Base-by-base conservation (phyloP, 2,113 vertebrate genomes). In the Zosterops japonicus region DNA sequence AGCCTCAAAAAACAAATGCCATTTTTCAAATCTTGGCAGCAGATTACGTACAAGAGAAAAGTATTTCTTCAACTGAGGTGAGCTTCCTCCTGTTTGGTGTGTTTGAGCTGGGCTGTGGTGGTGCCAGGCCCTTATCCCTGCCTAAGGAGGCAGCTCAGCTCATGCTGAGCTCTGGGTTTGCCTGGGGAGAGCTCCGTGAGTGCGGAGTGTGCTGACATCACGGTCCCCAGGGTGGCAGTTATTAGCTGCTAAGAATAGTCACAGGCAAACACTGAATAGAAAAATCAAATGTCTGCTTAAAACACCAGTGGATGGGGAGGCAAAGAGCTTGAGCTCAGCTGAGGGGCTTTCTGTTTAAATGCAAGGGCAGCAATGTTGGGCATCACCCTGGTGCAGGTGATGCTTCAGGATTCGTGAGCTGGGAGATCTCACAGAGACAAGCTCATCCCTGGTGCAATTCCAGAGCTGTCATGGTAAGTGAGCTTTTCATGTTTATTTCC, bases 171-270 rank as follows among this genome's bases (percentile, higher is more conserved):
- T 83, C 86, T 94, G 53, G 78, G 35, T 70, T 83, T 96, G 85
- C 19, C 79, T 97, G 63, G 72, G 12, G 56, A 94, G 93, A 92
- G 92, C 92, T 91, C 82, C 6, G 1, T 85, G 59, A 94, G 96
- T 50, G 79, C 35, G 16, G 95, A 77, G 91, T 47, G 60, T 42
- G 84, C 61, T 97, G 96, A 97, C 86, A 94, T 97, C 96, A 97
- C 50, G 19, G 90, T 95, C 94, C 95, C 95, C 46, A 80, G 81
- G 82, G 91, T 95, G 95, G 75, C 96, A 94, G 90, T 91, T 95
- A 95, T 95, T 82, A 96, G 91, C 60, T 85, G 95, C 96, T 97
- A 96, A 97, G 95, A 97, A 97, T 96, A 97, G 96, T 86, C 95
- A 83, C 81, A 91, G 87, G 89, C 92, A 89, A 97, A 90, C 71